Conservation (phyloP, 2,888 invertebrate species). For the Blastobasis lacticolella region DNA sequence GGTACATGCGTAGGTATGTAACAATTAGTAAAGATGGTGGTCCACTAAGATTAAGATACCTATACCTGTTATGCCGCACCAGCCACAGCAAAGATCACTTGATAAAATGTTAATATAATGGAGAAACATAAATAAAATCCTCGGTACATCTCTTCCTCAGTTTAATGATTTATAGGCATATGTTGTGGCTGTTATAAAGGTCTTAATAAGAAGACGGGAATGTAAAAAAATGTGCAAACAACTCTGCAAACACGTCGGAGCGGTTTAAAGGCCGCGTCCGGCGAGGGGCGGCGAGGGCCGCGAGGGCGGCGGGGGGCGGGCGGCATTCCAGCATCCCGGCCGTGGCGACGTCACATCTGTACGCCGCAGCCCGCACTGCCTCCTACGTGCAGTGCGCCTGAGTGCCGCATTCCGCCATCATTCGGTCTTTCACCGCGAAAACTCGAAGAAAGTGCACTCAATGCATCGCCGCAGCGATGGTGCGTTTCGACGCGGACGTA, state of each 20-base stretch:
- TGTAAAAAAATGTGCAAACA: slow-evolving; percentile 74
- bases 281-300: slow-evolving; percentile 64
- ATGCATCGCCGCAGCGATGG: slow-evolving; percentile 11
- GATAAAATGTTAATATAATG: slow-evolving; percentile 16
- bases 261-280: slow-evolving; percentile 72
- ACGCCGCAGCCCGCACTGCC: slow-evolving; percentile 21
- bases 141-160: too few species aligned
- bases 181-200: slow-evolving; percentile 25
- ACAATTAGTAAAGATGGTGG: too few species aligned
- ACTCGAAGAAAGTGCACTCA: slow-evolving; percentile 33
- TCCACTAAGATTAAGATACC: too few species aligned
- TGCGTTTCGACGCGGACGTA: neutral
- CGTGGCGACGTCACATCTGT: slow-evolving; percentile 47
- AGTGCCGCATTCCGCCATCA: slow-evolving; percentile 41
- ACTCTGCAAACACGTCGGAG: slow-evolving; percentile 71
- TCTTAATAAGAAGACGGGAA: slow-evolving; percentile 65
- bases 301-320: slow-evolving; percentile 49
- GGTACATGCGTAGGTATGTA: too few species aligned
- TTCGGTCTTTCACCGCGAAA: slow-evolving; percentile 33
- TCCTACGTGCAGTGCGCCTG: slow-evolving; percentile 11
- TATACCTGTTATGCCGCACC: too few species aligned
- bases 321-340: slow-evolving; percentile 63
- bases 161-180: too few species aligned
- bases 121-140: neutral
- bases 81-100: too few species aligned